Evolutionary conservation across 1,140 invertebrate genomes (phyloP).

Genomic region (Drosophila rufa): DNA sequence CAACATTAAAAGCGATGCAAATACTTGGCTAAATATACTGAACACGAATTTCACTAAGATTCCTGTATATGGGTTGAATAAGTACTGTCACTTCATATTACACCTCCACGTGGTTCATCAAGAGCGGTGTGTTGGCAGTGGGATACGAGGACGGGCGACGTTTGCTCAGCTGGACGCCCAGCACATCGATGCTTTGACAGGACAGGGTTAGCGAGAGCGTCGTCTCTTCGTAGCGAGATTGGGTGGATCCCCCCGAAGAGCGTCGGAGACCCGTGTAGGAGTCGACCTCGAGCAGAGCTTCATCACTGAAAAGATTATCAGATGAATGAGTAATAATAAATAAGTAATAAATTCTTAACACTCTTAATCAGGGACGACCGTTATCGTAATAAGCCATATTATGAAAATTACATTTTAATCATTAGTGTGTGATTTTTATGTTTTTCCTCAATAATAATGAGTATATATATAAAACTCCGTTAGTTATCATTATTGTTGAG

Average conservation of each 20-base stretch:
- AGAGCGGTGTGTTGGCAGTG: conserved; percentile 78
- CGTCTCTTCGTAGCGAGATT: conserved; percentile 78
- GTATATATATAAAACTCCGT: too few relatives aligned
- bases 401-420: too few relatives aligned
- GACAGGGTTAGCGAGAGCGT: conserved; percentile 84
- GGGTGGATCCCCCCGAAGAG: conserved; percentile 77
- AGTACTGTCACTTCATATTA: conserved; percentile 27
- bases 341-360: not conserved
- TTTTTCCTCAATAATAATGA: too few relatives aligned
- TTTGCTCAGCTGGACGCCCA: conserved; percentile 52
- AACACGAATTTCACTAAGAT: conserved; percentile 55
- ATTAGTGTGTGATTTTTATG: too few relatives aligned
- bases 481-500: too few relatives aligned
- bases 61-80: conserved; percentile 46
- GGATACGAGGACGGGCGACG: conserved; percentile 75
- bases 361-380: too few relatives aligned
- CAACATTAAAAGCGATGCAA: conserved; percentile 67
- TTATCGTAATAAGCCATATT: too few relatives aligned
- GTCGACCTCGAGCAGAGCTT: conserved; percentile 87
- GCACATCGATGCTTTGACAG: conserved; percentile 85
- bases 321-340: not conserved
- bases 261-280: conserved; percentile 82
- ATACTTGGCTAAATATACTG: conserved; percentile 54
- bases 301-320: conserved; percentile 85
- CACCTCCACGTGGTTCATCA: conserved; percentile 79